These are phyloP conservation scores for Rhombomys opimus DNA, from an alignment of 2,113 vertebrate genomes.

Conservation along the genomic window DNA sequence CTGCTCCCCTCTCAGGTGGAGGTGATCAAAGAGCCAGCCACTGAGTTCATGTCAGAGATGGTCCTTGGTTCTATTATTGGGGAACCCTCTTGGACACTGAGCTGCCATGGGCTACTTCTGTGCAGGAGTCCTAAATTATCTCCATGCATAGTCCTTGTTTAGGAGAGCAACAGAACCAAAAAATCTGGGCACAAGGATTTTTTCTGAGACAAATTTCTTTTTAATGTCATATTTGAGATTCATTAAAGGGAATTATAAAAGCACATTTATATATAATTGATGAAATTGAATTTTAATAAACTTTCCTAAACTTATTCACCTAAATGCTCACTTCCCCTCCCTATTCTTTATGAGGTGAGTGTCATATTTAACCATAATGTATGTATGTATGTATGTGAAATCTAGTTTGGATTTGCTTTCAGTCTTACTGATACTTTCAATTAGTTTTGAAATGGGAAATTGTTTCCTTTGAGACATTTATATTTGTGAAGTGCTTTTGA, in stretches of 20 bases:
- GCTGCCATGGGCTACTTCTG: too few relatives aligned
- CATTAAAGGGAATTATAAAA: neutral
- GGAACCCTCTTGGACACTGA: too few relatives aligned
- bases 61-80: too few relatives aligned
- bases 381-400: neutral
- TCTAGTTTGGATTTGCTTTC: neutral
- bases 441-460: neutral
- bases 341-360: neutral
- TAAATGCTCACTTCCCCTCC: neutral
- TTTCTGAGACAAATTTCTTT: neutral
- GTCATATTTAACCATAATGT: neutral
- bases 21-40: too few relatives aligned
- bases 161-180: too few relatives aligned
- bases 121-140: too few relatives aligned
- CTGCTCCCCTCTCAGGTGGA: too few relatives aligned
- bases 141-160: too few relatives aligned
- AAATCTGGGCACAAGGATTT: too few relatives aligned
- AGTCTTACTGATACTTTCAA: neutral
- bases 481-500: neutral
- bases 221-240: neutral
- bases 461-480: neutral
- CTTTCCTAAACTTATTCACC: neutral
- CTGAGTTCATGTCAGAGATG: too few relatives aligned
- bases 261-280: neutral
- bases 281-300: neutral